Percentiles rank a stretch among this genome's conserved stretches.
Conservation (phyloP, 2,888 invertebrate species). For the Allacma fusca region DNA sequence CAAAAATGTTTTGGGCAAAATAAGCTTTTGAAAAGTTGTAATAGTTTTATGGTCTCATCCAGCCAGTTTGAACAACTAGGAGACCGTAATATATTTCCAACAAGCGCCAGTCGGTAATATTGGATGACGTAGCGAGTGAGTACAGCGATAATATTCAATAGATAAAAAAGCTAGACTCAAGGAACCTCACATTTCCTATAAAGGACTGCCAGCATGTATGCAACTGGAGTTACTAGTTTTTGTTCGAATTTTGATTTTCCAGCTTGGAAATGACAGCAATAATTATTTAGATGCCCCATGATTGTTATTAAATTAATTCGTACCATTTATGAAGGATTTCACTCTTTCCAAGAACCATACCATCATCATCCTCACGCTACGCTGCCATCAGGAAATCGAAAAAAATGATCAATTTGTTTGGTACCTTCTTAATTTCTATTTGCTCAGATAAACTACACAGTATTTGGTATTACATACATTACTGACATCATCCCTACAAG, state of each 20-base stretch:
- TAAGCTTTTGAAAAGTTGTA: slow-evolving; percentile 24
- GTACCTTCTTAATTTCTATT: no score
- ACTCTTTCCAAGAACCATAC: no score
- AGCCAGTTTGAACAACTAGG: slow-evolving; percentile 28
- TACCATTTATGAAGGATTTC: slow-evolving; percentile 14
- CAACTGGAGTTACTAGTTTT: slow-evolving; percentile 28
- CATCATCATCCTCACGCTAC: no score
- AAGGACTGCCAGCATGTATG: no score
- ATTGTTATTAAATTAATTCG: slow-evolving; percentile 38
- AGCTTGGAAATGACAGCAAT: slow-evolving; percentile 27
- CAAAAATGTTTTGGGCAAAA: not conserved
- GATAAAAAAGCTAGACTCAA: no score
- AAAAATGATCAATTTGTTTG: no score
- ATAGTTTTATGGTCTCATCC: slow-evolving; percentile 34
- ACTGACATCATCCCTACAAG: no score
- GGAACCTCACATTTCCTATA: no score
- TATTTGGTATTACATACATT: no score
- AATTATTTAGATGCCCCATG: slow-evolving; percentile 25
- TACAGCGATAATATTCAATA: not conserved
- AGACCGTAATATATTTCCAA: slow-evolving; percentile 1
- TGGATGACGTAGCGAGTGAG: slow-evolving; percentile 15
- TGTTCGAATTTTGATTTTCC: slow-evolving; percentile 17
- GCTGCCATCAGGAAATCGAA: no score
- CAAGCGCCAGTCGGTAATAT: slow-evolving; percentile 12
- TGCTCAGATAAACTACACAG: no score